Evolutionary conservation across 2,113 vertebrate genomes (phyloP).

Genomic region (Isurus oxyrinchus): DNA sequence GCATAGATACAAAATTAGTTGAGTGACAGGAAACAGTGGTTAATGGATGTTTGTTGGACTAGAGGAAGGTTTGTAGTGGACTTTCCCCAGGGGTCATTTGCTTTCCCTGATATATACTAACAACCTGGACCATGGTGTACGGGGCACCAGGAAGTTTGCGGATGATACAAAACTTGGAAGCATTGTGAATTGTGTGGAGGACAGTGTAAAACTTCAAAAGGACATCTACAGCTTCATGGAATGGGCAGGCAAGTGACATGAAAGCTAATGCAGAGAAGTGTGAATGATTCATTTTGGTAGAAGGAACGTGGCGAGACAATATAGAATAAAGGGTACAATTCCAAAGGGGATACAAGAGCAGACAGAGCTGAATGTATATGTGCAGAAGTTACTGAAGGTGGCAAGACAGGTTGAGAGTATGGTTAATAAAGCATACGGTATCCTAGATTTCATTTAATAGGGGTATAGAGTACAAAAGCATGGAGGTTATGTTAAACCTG

Average conservation of each 20-base stretch:
- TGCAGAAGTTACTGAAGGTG: not conserved
- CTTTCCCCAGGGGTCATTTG: too few species aligned
- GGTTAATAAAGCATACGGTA: not conserved
- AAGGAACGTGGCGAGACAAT: not conserved
- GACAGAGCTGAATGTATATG: not conserved
- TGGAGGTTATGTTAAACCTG: not conserved
- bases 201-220: not conserved
- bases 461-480: too few species aligned
- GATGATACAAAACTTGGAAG: not conserved
- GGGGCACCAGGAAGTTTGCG: not conserved
- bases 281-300: not conserved
- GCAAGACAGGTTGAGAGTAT: not conserved
- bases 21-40: not conserved
- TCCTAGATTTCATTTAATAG: not conserved
- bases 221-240: not conserved
- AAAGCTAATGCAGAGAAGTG: not conserved
- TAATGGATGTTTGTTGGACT: not conserved
- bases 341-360: not conserved
- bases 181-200: not conserved
- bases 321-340: not conserved
- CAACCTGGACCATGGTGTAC: not conserved
- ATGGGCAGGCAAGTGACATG: not conserved
- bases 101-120: too few species aligned
- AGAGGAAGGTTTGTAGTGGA: not conserved
- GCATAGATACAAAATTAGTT: not conserved